Base-by-base conservation (phyloP, 23 tunicate genomes). In the Clavelina lepadiformis region DNA sequence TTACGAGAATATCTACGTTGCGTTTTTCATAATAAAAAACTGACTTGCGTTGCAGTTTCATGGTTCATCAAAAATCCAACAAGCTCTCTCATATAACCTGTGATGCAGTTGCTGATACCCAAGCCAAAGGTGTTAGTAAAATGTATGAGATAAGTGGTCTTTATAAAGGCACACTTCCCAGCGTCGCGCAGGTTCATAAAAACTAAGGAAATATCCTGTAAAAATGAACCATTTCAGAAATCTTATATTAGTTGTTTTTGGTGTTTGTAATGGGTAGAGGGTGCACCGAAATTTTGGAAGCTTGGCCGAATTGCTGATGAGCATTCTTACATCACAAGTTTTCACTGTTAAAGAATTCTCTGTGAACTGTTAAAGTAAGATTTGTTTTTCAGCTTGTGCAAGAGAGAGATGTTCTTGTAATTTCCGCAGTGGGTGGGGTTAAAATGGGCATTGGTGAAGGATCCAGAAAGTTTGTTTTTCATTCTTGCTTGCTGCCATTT, bases 31-130 rank as follows among this genome's bases (percentile, higher is more conserved):
- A n/a, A n/a, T n/a, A n/a, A n/a, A n/a, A n/a, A n/a, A n/a, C n/a
- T n/a, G n/a, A n/a, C n/a, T n/a, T n/a, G n/a, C n/a, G n/a, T n/a
- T n/a, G n/a, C n/a, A n/a, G n/a, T n/a, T 72, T 72, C 19, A 28
- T 72, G n/a, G 57, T 72, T 7, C 64, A 72, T 45, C 68, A 72
- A 28, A 72, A 72, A 58, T 53, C 68, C 3, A 72, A 46, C n/a
- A 38, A 68, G 8, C n/a, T 45, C 2, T 41, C 54, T 31, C 67
- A 58, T 1, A 58, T 72, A 5, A 58, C 67, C 11, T 72, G 67
- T 32, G 68, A 72, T 35, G 29, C 47, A 34, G 58, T 58, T 5
- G 49, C 57, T 18, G 25, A 52, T 13, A 37, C 57, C 15, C 45
- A 58, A 34, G 68, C 68, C 25, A 33, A 59, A 22, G 31, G 35